phyloP scores from a whole-genome alignment of 1,140 invertebrate species.

The Drosophila paulistorum region DNA sequence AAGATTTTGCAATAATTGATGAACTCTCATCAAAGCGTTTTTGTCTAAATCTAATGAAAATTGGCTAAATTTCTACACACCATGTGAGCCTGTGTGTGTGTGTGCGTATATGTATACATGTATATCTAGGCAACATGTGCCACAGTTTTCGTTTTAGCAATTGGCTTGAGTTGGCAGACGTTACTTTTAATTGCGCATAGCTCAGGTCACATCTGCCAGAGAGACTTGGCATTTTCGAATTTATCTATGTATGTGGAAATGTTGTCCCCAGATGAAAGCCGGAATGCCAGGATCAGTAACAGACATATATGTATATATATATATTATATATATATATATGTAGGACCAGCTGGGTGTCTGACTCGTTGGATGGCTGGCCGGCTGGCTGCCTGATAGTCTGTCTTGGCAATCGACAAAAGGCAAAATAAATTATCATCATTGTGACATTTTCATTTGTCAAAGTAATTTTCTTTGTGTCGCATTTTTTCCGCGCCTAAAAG shows the following conservation, averaged over 20 bases:
- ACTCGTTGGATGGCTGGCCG: background rate
- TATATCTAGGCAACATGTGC: background rate
- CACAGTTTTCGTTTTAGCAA: constrained; percentile 21
- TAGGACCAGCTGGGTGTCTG: constrained; percentile 30
- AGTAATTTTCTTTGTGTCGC: constrained; percentile 71
- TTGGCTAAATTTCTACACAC: background rate
- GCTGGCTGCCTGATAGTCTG: constrained; percentile 17
- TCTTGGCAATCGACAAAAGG: constrained; percentile 67
- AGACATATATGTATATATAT: constrained; percentile 16
- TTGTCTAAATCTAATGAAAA: background rate
- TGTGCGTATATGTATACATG: background rate
- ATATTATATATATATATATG: constrained; percentile 20
- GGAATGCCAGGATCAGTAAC: constrained; percentile 54
- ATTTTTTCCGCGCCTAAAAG: constrained; percentile 69
- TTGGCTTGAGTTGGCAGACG: constrained; percentile 33
- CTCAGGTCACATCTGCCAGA: constrained; percentile 42
- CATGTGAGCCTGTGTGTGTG: background rate
- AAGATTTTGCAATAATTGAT: background rate
- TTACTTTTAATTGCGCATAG: constrained; percentile 69
- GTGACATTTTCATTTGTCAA: constrained; percentile 80
- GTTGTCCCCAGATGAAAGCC: constrained; percentile 55
- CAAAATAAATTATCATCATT: constrained; percentile 81
- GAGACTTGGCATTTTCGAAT: constrained; percentile 1
- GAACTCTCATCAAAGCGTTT: background rate
- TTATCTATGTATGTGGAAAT: constrained; percentile 1